Evolutionary conservation across 2,113 vertebrate genomes (phyloP).

Genomic region (Caretta caretta): DNA sequence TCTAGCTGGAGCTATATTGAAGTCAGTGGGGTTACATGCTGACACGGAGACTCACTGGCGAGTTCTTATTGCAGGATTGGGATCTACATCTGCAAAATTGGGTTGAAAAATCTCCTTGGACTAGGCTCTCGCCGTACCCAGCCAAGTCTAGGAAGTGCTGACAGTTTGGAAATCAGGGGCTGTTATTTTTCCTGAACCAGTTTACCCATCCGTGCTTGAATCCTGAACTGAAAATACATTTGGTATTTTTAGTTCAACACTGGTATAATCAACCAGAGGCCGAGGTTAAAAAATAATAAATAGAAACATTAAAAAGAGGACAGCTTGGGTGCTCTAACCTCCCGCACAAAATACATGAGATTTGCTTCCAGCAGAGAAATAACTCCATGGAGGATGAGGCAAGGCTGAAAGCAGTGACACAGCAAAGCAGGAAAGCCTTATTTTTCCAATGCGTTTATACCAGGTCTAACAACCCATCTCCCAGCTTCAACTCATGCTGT

Average conservation of each 20-base stretch:
- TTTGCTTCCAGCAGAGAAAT: background rate
- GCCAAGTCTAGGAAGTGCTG: background rate
- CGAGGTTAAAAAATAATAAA: background rate
- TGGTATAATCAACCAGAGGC: background rate
- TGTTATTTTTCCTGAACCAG: background rate
- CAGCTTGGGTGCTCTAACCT: background rate
- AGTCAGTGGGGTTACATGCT: background rate
- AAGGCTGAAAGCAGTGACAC: background rate
- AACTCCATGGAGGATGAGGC: background rate
- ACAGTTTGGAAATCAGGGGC: background rate
- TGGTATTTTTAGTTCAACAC: background rate
- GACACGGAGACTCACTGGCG: background rate
- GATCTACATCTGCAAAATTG: background rate
- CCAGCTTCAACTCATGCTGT: background rate
- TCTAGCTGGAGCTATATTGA: background rate
- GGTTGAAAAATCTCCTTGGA: background rate
- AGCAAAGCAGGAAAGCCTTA: background rate
- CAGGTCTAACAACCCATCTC: background rate
- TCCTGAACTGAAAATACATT: too few relatives aligned
- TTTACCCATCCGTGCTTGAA: background rate
- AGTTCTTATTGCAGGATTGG: background rate
- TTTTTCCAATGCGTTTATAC: background rate
- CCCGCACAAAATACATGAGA: background rate
- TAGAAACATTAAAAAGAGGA: background rate
- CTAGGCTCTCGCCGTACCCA: background rate